These are phyloP conservation scores for Brachionus rotundiformis DNA, from an alignment of 1,140 invertebrate genomes.

Conservation along the genomic window DNA sequence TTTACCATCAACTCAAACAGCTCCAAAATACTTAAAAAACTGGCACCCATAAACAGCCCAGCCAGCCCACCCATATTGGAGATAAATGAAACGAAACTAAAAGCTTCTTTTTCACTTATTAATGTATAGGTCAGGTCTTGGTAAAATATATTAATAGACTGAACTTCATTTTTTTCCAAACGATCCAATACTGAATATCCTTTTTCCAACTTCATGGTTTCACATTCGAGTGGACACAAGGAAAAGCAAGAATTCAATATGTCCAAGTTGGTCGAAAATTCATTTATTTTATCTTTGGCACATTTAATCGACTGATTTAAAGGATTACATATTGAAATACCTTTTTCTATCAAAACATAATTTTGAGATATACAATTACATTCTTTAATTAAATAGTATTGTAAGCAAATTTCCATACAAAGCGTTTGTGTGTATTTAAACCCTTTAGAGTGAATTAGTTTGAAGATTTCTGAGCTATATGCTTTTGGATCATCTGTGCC, in stretches of 20 bases:
- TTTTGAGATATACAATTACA: not conserved
- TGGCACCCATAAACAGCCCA: constrained; percentile 19
- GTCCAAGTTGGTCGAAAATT: not conserved
- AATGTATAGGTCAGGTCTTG: not conserved
- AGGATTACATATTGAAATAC: not conserved
- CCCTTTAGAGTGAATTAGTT: not conserved
- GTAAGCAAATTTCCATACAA: not conserved
- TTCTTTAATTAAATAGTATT: not conserved
- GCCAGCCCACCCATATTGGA: constrained; percentile 41
- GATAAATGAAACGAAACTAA: not conserved
- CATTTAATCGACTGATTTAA: not conserved
- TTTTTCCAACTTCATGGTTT: not conserved
- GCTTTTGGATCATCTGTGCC: not conserved
- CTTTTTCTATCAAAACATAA: not conserved
- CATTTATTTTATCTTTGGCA: not conserved
- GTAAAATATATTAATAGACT: constrained; percentile 3
- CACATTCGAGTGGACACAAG: not conserved
- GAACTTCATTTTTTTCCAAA: not conserved
- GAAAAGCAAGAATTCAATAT: not conserved
- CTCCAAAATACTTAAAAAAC: constrained; percentile 32
- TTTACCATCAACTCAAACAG: not conserved
- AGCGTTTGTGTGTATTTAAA: not conserved
- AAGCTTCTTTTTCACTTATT: not conserved
- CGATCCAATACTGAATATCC: not conserved
- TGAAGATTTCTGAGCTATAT: not conserved